Evolutionary conservation across 2,797 vertebrate genomes (phyloP).

Genomic region (Protosalanx chinensis): DNA sequence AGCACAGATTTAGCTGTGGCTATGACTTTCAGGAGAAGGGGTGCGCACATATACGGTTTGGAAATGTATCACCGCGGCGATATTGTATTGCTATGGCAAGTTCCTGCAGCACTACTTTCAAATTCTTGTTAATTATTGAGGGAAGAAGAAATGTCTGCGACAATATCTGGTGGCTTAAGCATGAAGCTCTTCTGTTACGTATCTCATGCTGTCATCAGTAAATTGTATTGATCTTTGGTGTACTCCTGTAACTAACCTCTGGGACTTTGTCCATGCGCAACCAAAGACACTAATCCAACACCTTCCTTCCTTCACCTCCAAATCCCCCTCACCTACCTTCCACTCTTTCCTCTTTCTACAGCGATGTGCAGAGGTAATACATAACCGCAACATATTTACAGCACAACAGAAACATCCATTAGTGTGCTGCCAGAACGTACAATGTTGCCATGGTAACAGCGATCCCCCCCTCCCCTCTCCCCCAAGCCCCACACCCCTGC

Average conservation of each 20-base stretch:
- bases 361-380: no score
- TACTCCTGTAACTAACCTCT: not conserved
- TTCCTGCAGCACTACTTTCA: no score
- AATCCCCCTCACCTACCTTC: no score
- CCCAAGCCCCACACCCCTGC: no score
- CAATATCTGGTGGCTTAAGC: no score
- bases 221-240: not conserved
- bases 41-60: no score
- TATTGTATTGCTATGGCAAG: no score
- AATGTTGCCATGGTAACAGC: conserved; percentile 23
- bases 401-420: conserved; percentile 1
- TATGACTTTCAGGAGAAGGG: no score
- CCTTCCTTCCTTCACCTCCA: no score
- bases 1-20: no score
- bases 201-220: not conserved
- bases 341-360: no score
- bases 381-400: conserved; percentile 14
- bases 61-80: no score
- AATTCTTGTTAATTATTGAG: not conserved
- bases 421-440: not conserved
- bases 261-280: not conserved
- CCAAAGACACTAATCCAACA: not conserved
- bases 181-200: not conserved
- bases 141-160: not conserved
- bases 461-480: not conserved